Percentiles rank a stretch among this genome's conserved stretches.
Conservation (phyloP, 1,140 invertebrate species). For the Sesamia nonagrioides region DNA sequence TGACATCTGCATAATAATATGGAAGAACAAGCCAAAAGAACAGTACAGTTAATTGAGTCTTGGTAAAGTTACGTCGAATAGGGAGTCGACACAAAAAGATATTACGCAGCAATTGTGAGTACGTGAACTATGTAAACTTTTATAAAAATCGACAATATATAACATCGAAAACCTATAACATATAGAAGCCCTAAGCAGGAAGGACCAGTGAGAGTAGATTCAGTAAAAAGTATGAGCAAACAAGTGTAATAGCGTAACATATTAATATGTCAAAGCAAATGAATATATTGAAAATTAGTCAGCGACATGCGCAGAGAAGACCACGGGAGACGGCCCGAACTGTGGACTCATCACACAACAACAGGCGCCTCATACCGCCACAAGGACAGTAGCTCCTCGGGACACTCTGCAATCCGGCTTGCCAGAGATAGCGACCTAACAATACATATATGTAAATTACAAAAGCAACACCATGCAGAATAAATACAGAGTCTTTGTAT, state of each 20-base stretch:
- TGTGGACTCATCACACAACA: neutral
- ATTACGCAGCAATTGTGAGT: conserved; percentile 3
- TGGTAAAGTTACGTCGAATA: conserved; percentile 21
- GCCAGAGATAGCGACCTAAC: too few species aligned
- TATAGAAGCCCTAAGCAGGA: conserved; percentile 34
- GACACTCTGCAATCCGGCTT: too few species aligned
- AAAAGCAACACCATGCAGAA: conserved; percentile 3
- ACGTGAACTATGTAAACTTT: conserved; percentile 25
- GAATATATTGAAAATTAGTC: neutral
- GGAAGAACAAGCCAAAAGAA: conserved; percentile 27
- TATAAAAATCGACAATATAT: conserved; percentile 43
- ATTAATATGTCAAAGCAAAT: too few species aligned
- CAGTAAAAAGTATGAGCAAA: conserved; percentile 46
- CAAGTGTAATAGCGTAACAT: conserved; percentile 2
- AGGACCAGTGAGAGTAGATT: conserved; percentile 47
- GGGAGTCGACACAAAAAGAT: too few species aligned
- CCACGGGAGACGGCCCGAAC: neutral
- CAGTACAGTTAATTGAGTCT: conserved; percentile 20
- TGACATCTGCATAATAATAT: conserved; percentile 9
- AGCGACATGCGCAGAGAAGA: neutral
- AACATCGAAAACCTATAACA: conserved; percentile 33
- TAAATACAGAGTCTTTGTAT: conserved; percentile 2
- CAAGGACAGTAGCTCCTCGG: too few species aligned
- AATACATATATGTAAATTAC: conserved; percentile 2
- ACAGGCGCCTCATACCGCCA: too few species aligned